These are phyloP conservation scores for Hipposideros larvatus DNA, from an alignment of 2,797 vertebrate genomes.

Conservation along the genomic window DNA sequence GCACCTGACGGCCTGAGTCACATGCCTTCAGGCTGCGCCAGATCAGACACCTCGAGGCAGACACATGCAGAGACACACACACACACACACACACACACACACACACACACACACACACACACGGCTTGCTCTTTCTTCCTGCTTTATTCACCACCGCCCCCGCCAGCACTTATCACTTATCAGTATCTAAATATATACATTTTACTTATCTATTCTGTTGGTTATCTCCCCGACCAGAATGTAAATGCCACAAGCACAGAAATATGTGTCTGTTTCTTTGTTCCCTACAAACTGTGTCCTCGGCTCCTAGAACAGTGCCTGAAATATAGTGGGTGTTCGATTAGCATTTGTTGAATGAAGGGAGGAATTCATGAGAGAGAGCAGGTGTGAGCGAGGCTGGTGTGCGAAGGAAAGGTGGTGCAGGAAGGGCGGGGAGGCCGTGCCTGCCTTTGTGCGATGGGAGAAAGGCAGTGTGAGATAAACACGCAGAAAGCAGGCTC, in stretches of 20 bases:
- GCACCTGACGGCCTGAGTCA: neutral
- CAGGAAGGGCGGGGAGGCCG: accelerated
- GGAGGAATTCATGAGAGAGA: neutral
- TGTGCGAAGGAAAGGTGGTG: accelerated
- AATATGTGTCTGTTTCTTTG: neutral
- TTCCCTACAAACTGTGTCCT: accelerated
- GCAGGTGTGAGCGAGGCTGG: neutral
- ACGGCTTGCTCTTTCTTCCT: too few species aligned
- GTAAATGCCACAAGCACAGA: accelerated
- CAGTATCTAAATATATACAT: accelerated
- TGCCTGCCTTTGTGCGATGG: neutral
- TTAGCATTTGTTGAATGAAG: neutral
- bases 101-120: accelerated
- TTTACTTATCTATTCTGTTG: neutral
- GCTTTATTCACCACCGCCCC: neutral
- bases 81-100: accelerated
- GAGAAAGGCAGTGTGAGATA: accelerated
- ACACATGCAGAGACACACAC: accelerated
- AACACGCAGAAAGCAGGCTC: accelerated
- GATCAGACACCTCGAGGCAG: neutral
- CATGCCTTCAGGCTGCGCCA: accelerated
- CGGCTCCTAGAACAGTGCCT: neutral
- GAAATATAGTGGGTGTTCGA: accelerated
- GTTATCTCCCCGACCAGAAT: neutral
- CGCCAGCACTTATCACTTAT: too few species aligned